A percentile compares a stretch with the other conserved stretches of the same genome.
phyloP scores from a whole-genome alignment of 1,140 invertebrate genomes.

The Plodia interpunctella region DNA sequence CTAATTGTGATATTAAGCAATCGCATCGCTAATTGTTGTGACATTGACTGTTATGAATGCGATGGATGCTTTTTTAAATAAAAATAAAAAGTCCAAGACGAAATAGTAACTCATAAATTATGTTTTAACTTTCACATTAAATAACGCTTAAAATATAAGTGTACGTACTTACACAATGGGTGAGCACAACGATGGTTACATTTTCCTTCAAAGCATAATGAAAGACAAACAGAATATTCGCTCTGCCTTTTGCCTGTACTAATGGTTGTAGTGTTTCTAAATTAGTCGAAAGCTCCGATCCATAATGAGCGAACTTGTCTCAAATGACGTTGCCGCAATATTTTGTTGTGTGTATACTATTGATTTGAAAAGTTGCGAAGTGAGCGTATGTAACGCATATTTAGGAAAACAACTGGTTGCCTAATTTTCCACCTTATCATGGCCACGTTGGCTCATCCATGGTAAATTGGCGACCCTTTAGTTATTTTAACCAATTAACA shows the following conservation, averaged over 20 bases:
- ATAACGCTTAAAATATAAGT: too few species aligned
- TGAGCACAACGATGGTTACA: background rate
- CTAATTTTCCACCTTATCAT: background rate
- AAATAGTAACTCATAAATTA: too few species aligned
- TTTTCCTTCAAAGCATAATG: background rate
- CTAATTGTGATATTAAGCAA: background rate
- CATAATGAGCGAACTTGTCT: conserved; percentile 4
- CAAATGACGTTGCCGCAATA: background rate
- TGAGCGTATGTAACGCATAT: background rate
- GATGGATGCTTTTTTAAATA: too few species aligned
- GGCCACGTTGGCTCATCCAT: conserved; percentile 1
- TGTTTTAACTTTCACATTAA: too few species aligned
- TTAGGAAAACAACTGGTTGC: conserved; percentile 4
- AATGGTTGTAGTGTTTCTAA: conserved; percentile 1
- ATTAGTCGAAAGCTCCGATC: conserved; percentile 5
- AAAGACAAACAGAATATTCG: background rate
- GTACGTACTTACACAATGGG: too few species aligned
- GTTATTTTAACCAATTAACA: background rate
- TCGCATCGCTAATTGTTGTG: too few species aligned
- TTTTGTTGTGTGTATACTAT: background rate
- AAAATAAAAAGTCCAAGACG: too few species aligned
- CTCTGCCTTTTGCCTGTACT: background rate
- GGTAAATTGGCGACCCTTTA: background rate
- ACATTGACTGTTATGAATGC: too few species aligned
- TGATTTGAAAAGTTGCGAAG: conserved; percentile 3